These are phyloP conservation scores for Philopedon plagiatum DNA, from an alignment of 2,888 invertebrate genomes.

Conservation along the genomic window DNA sequence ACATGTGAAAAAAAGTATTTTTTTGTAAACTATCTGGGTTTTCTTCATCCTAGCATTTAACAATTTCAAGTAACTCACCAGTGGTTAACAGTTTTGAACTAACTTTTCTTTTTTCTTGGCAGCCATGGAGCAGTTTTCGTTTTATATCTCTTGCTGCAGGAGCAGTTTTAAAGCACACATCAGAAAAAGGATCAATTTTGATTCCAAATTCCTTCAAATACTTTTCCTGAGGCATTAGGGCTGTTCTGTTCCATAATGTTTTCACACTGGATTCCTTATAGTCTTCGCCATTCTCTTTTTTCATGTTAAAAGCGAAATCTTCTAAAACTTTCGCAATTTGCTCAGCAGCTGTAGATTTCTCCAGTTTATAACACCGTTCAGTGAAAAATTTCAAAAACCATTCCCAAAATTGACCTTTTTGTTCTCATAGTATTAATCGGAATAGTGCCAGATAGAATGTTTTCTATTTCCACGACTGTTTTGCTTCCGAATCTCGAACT, in stretches of 20 bases:
- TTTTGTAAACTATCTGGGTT: background rate
- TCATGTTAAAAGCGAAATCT: background rate
- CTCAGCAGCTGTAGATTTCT: too few species aligned
- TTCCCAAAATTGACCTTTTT: too few species aligned
- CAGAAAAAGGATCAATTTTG: background rate
- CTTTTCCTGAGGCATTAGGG: background rate
- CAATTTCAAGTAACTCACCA: background rate
- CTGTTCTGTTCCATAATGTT: background rate
- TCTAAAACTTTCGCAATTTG: too few species aligned
- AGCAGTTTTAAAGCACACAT: background rate
- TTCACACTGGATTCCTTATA: background rate
- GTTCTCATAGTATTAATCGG: too few species aligned
- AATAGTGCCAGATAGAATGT: too few species aligned
- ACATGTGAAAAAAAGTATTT: too few species aligned
- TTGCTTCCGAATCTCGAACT: too few species aligned
- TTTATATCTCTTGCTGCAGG: background rate
- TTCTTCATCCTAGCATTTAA: background rate
- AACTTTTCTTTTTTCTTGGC: background rate
- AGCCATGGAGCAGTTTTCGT: background rate
- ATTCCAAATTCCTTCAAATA: background rate
- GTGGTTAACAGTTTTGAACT: background rate
- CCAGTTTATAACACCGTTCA: too few species aligned
- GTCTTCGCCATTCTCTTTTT: background rate
- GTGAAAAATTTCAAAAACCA: too few species aligned
- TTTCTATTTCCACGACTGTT: too few species aligned